Conservation (phyloP, 2,113 vertebrate species). For the Amia ocellicauda region DNA sequence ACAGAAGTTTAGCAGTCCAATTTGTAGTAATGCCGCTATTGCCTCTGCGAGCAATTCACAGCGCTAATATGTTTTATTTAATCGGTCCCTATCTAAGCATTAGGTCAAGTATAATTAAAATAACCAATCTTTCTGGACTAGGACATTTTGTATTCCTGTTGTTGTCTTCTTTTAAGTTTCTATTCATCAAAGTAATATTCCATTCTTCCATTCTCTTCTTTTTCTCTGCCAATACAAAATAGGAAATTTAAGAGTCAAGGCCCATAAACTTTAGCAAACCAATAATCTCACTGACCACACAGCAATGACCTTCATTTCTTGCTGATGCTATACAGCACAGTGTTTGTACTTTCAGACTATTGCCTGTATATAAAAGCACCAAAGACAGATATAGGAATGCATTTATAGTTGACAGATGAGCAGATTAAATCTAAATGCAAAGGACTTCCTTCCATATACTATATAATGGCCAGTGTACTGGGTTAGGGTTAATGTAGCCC, state of each 20-base stretch:
- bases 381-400: neutral
- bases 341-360: neutral
- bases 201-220: neutral
- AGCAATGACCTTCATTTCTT: conserved; percentile 9
- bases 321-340: neutral
- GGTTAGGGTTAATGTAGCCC: too few relatives aligned
- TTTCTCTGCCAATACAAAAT: conserved; percentile 6
- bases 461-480: too few relatives aligned
- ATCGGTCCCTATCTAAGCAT: too few relatives aligned
- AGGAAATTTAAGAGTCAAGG: conserved; percentile 12
- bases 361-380: neutral
- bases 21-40: too few relatives aligned
- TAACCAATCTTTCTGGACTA: too few relatives aligned
- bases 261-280: conserved; percentile 10
- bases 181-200: conserved; percentile 1
- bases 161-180: conserved; percentile 3
- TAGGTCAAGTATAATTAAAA: too few relatives aligned
- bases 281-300: conserved; percentile 2
- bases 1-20: too few relatives aligned
- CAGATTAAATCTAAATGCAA: neutral
- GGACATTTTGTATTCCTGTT: neutral
- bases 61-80: too few relatives aligned
- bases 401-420: neutral
- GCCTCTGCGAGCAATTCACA: too few relatives aligned
- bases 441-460: neutral